Base-by-base conservation (phyloP, 2,113 vertebrate genomes). In the Entomyzon cyanotis region DNA sequence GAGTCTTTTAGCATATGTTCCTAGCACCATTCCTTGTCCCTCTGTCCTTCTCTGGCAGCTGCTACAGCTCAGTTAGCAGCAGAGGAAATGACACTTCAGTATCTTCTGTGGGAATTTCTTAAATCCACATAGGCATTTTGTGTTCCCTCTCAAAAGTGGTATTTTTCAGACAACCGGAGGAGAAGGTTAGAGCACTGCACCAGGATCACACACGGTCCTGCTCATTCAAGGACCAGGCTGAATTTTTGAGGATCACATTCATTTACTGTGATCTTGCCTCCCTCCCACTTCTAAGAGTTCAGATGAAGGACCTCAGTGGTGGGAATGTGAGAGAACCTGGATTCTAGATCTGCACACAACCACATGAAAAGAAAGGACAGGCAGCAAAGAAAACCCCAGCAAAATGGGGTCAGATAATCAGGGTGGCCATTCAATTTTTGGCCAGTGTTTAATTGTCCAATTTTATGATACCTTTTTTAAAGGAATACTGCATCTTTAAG, bases 401-500 rank as follows among this genome's bases (percentile, higher is more conserved):
- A 90, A 76, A 96, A 76, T 69, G 80, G 62, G 47, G 64, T 62
- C 50, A 60, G 42, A 23, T 87, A 65, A 90, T 95, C 77, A 87
- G 49, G 82, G 64, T 73, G 69, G 49, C 74, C 84, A 55, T 81
- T 83, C 33, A 90, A 88, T 79, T 92, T 73, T 82, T 87, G 52
- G 65, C 84, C 84, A 59, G 37, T 78, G n/a, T 95, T 91, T 96
- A 88, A 96, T 94, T 96, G 52, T 79, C 77, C 89, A 67, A 95
- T 73, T 83, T 95, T 76, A 93, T 82, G 11, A 67, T 94, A 76
- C 73, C 74, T 96, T 97, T 96, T 96, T 91, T 95, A 97, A 97
- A 97, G 96, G 96, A 97, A 96, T 95, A 94, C 98, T 97, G 96
- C 98, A 98, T 98, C 98, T 98, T 95, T 93, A 95, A 95, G 84